Percentiles rank a stretch among this genome's conserved stretches.
These are phyloP conservation scores for Brienomyrus longianalis DNA, from an alignment of 2,113 vertebrate species.

Conservation along the genomic window DNA sequence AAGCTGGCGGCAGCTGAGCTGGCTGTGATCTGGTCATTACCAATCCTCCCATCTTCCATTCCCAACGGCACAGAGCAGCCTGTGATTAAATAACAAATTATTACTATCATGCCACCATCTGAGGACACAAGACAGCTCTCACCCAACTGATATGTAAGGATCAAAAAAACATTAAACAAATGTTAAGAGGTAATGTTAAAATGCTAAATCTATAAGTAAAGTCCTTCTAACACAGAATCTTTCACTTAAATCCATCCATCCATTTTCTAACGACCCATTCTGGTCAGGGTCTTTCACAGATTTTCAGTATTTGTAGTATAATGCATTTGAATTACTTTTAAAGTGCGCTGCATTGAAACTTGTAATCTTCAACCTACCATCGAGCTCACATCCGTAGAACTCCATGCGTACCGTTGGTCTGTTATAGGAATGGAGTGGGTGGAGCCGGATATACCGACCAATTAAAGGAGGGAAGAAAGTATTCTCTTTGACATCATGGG, in stretches of 20 bases:
- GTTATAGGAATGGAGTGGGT: constrained; percentile 64
- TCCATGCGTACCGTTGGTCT: constrained; percentile 83
- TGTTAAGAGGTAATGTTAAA: background rate
- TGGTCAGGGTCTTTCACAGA: background rate
- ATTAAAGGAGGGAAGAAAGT: constrained; percentile 77
- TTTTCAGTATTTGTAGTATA: background rate
- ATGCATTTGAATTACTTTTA: background rate
- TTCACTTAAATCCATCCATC: background rate
- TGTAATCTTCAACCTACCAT: constrained; percentile 63
- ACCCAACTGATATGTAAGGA: background rate
- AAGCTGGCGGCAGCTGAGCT: constrained; percentile 63
- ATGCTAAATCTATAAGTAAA: background rate
- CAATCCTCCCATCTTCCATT: constrained; percentile 67
- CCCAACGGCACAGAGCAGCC: constrained; percentile 79
- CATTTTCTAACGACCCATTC: background rate
- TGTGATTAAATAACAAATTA: constrained; percentile 36
- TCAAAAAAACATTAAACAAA: background rate
- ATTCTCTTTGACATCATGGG: constrained; percentile 64
- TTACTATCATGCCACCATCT: background rate
- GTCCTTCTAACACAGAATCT: background rate
- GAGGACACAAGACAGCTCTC: background rate
- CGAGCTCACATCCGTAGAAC: constrained; percentile 80
- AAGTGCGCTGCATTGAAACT: background rate
- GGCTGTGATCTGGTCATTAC: constrained; percentile 63
- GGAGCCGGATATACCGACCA: constrained; percentile 77